Base-by-base conservation (phyloP, 2,888 invertebrate genomes). In the Plutella xylostella region DNA sequence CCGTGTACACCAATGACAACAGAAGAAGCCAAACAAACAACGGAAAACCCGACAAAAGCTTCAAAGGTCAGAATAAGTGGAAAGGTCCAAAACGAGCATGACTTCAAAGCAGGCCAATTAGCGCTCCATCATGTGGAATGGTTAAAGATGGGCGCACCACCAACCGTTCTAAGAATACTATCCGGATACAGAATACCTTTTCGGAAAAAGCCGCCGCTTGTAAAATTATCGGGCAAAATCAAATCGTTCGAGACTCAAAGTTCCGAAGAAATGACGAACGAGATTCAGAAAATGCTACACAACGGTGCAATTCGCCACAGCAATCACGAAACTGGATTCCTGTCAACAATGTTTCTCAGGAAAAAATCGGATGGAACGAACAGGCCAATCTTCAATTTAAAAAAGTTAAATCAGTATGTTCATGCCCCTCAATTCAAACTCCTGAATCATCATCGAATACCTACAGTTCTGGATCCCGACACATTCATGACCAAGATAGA, bases 121-220 rank as follows among this genome's bases (percentile, higher is more conserved):
- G 15, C 15, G 3, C 3, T 7, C 12, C 4, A 22, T 14, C 9
- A 30, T 5, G 7, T 12, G 9, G 6, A 21, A 12, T 44, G 44
- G 44, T 7, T 18, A 20, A 2, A n/a, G 3, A 12, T 38, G 19
- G 37, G 38, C 3, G 44, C 44, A 3, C 37, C 37, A 6, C 3
- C 4, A 14, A 38, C 25, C 12, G 28, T 44, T n/a, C 25, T 44
- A 28, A 18, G 6, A 2, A 41, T 18, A 9, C 12, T 45, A 33
- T 15, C 12, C 2, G 33, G 39, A 4, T 45, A 45, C 33, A 30
- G 33, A 30, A 40, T 45, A n/a, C 45, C 40, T 7, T 45, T 45
- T 45, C 2, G n/a, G 3, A 3, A 2, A 15, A 39, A 20, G n/a
- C 45, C 45, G 9, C 38, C 45, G 3, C 4, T 31, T 12, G 12